Evolutionary conservation across 2,797 vertebrate species (phyloP).

Genomic region (Botia almorhae): DNA sequence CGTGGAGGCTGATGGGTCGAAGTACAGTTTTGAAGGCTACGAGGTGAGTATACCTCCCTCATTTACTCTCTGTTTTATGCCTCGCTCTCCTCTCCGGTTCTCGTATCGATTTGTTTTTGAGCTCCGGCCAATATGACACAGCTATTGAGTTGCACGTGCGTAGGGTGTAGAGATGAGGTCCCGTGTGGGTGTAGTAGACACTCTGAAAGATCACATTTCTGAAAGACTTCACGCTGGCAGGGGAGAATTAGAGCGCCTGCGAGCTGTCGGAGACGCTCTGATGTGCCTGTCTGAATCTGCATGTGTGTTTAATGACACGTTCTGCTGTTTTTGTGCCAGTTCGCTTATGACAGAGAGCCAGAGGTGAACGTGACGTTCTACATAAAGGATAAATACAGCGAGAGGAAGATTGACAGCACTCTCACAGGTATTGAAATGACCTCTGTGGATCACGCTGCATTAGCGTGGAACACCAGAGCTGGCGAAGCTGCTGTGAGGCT

Average conservation of each 20-base stretch:
- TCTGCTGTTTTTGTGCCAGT: constrained; percentile 71
- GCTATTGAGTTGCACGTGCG: constrained; percentile 17
- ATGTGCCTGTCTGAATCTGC: constrained; percentile 19
- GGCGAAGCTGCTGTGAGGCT: background rate
- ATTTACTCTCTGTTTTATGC: constrained; percentile 18
- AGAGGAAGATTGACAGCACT: constrained; percentile 90
- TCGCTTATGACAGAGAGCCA: constrained; percentile 83
- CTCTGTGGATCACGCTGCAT: background rate
- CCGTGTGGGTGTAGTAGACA: constrained; percentile 23
- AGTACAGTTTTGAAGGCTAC: constrained; percentile 73
- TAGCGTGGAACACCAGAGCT: background rate
- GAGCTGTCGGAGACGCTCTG: background rate
- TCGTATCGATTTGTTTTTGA: constrained; percentile 53
- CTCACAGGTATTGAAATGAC: constrained; percentile 80
- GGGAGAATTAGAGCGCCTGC: background rate
- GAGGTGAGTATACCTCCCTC: constrained; percentile 66
- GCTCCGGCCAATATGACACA: constrained; percentile 37
- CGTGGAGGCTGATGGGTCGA: constrained; percentile 46
- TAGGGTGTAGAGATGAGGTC: background rate
- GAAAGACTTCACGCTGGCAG: constrained; percentile 8
- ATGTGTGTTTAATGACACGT: background rate
- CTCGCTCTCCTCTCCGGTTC: constrained; percentile 23
- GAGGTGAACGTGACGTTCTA: constrained; percentile 87
- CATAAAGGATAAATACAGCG: constrained; percentile 76
- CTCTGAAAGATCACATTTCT: background rate